Percentiles rank a stretch among this genome's conserved stretches.
Evolutionary conservation across 2,888 invertebrate species (phyloP).

Genomic region (Brachyopa scutellaris): DNA sequence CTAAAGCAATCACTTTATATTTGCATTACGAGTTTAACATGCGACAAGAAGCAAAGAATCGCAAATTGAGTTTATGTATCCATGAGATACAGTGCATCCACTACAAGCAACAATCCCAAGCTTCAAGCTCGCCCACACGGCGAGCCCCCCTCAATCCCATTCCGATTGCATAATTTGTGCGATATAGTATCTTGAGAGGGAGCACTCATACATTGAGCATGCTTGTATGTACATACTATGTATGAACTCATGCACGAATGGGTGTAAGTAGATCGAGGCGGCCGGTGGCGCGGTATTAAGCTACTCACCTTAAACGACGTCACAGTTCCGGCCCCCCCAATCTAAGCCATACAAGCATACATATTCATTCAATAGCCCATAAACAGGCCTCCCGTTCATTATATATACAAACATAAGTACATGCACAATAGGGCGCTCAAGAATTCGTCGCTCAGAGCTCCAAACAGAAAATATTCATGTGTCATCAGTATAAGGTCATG

Average conservation of each 20-base stretch:
- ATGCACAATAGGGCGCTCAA: background rate
- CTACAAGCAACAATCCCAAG: background rate
- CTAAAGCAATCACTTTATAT: background rate
- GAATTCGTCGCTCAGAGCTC: background rate
- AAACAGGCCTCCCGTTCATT: background rate
- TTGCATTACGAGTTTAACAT: background rate
- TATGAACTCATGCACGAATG: no score
- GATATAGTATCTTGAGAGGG: background rate
- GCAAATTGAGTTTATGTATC: background rate
- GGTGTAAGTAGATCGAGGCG: no score
- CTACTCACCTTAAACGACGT: conserved; percentile 14
- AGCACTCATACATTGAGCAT: no score
- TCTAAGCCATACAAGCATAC: background rate
- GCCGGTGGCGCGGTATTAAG: no score
- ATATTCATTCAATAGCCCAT: background rate
- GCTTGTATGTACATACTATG: no score
- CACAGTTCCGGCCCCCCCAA: conserved; percentile 11
- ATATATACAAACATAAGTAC: no score
- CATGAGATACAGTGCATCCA: background rate
- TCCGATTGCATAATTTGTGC: background rate
- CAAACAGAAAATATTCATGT: background rate
- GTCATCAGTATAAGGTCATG: conserved; percentile 23
- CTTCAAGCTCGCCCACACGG: background rate
- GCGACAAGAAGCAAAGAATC: background rate
- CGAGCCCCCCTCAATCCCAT: background rate